A percentile compares a stretch with the other conserved stretches of the same genome.
These are phyloP conservation scores for Camelus bactrianus DNA, from an alignment of 2,113 vertebrate species.

Conservation along the genomic window DNA sequence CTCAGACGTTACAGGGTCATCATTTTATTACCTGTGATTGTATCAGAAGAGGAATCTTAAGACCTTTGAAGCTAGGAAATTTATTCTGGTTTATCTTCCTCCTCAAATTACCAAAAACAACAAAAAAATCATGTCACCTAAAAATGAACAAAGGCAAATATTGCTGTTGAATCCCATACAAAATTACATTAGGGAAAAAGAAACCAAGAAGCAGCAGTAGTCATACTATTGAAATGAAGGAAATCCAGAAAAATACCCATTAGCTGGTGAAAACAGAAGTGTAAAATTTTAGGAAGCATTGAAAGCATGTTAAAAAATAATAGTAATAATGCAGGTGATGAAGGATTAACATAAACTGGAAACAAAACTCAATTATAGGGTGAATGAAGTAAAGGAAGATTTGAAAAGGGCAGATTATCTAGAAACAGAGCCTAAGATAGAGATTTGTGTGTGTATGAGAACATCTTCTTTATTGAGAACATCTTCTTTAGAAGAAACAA, in stretches of 20 bases:
- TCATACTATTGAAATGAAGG: neutral
- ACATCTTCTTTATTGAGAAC: too few relatives aligned
- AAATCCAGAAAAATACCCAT: neutral
- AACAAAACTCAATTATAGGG: neutral
- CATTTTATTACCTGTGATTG: neutral
- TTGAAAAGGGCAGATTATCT: neutral
- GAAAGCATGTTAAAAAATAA: neutral
- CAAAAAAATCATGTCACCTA: neutral
- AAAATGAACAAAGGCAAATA: neutral
- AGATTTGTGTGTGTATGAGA: neutral
- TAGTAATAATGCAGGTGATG: neutral
- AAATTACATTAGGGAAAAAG: neutral
- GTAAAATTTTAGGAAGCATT: conserved; percentile 1
- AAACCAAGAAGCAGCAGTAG: neutral
- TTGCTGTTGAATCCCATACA: neutral
- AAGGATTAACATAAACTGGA: neutral
- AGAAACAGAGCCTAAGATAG: neutral
- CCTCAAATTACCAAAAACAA: neutral
- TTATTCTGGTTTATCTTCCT: neutral
- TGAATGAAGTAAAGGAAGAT: neutral
- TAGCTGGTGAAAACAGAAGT: neutral
- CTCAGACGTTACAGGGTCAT: neutral
- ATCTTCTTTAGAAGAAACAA: neutral
- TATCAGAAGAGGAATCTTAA: neutral
- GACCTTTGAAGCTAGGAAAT: neutral